Evolutionary conservation across 2,113 vertebrate genomes (phyloP).

Genomic region (Nothoprocta pentlandii): DNA sequence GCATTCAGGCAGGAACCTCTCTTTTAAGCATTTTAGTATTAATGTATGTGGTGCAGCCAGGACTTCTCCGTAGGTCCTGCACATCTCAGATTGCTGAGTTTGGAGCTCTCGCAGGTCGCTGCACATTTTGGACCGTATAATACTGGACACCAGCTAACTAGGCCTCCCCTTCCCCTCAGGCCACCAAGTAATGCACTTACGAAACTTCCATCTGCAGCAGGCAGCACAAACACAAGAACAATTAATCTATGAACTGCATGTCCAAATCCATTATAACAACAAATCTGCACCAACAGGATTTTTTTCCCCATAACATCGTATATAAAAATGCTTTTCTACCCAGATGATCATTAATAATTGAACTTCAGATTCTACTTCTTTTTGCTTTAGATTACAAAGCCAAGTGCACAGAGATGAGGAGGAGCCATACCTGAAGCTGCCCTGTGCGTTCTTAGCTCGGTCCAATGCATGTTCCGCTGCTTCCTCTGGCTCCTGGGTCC

Average conservation of each 20-base stretch:
- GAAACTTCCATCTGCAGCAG: constrained; percentile 28
- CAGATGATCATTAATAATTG: too few relatives aligned
- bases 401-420: background rate
- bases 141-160: background rate
- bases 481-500: background rate
- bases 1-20: background rate
- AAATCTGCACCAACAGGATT: background rate
- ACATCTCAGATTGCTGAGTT: background rate
- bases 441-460: background rate
- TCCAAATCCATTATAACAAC: background rate
- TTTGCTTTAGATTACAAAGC: background rate
- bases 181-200: background rate
- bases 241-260: background rate
- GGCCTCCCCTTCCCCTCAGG: constrained; percentile 34
- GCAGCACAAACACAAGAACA: background rate
- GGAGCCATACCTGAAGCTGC: background rate
- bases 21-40: background rate
- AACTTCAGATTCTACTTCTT: background rate
- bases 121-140: background rate
- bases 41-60: background rate
- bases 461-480: background rate
- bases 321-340: too few relatives aligned
- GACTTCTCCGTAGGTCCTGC: background rate
- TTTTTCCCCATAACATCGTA: background rate
- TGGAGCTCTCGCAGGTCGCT: constrained; percentile 1